These are phyloP conservation scores for Mystacornis crossleyi DNA, from an alignment of 2,113 vertebrate genomes.

Conservation along the genomic window DNA sequence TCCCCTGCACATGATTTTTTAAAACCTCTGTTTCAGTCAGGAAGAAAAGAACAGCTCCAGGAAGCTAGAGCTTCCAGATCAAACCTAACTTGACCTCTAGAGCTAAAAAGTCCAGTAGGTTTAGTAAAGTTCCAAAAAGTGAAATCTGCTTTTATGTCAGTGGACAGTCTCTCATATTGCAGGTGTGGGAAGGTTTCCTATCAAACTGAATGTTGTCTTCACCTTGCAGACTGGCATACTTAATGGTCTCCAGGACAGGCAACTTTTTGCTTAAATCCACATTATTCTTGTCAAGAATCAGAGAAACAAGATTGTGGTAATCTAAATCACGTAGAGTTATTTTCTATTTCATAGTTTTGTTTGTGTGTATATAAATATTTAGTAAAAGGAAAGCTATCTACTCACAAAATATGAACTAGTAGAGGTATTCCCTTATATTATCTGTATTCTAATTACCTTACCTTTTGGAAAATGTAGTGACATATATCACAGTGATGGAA, in stretches of 20 bases:
- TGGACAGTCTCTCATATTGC: background rate
- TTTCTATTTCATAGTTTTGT: background rate
- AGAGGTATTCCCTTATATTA: background rate
- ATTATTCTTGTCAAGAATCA: background rate
- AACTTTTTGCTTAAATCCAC: background rate
- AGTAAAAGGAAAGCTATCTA: background rate
- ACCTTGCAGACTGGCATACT: background rate
- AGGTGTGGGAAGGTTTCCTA: background rate
- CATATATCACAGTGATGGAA: background rate
- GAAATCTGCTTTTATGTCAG: background rate
- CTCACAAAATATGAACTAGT: background rate
- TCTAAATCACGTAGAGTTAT: background rate
- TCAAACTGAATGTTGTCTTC: background rate
- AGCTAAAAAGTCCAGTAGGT: background rate
- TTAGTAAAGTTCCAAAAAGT: background rate
- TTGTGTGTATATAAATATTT: background rate
- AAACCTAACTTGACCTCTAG: background rate
- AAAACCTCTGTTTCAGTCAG: background rate
- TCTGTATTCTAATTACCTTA: background rate
- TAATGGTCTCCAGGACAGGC: background rate
- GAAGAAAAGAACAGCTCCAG: background rate
- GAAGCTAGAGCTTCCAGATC: background rate
- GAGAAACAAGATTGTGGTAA: background rate
- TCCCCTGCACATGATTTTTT: background rate
- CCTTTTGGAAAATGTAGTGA: background rate